Evolutionary conservation across 2,797 vertebrate species (phyloP), one percentile per base, ranked within the genome.

Genomic region (Passerculus sandwichensis): DNA sequence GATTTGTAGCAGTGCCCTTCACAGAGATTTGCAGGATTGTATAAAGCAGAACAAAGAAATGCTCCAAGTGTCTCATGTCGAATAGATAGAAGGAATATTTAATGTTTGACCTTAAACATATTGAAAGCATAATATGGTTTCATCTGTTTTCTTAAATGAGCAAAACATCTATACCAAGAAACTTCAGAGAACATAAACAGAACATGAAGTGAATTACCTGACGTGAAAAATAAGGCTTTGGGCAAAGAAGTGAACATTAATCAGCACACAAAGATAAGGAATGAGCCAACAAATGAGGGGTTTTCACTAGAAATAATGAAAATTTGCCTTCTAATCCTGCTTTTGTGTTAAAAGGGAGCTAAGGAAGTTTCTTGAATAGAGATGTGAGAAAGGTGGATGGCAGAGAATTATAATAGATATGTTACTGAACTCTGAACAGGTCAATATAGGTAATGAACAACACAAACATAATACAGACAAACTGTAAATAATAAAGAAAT

Each of bases 51-150:
- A 92, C 81, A 93, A 90, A 90, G 79, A 92, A 91, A 86, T 69
- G 29, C 44, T 94, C 70, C 54, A 45, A 90, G 40, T 91, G 70
- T 54, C 90, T 94, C 44, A 79, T 95, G 91, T 92, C 66, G 86
- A 93, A 71, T 0, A 80, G 91, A 89, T 0, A 79, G 70, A 96
- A 40, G 22, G 89, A 94, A 93, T 96, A 95, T 95, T 95, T 95
- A 94, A 95, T 92, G 78, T 85, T 73, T 94, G 93, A 93, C 93
- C 93, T 93, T 61, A 95, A 94, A 93, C 30, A 51, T 78, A 89
- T 9, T 75, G 91, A 80, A 88, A 85, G 70, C 50, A 50, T 79
- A 95, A 94, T 83, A 76, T 8, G 30, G 90, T 91, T 95, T 95
- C 78, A 83, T 82, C 85, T 79, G 74, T 91, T 95, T 91, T 79